Percentiles rank a stretch among this genome's conserved stretches.
These are phyloP conservation scores for Drosophila pseudotalamancana DNA, from an alignment of 2,888 invertebrate species.

Conservation along the genomic window DNA sequence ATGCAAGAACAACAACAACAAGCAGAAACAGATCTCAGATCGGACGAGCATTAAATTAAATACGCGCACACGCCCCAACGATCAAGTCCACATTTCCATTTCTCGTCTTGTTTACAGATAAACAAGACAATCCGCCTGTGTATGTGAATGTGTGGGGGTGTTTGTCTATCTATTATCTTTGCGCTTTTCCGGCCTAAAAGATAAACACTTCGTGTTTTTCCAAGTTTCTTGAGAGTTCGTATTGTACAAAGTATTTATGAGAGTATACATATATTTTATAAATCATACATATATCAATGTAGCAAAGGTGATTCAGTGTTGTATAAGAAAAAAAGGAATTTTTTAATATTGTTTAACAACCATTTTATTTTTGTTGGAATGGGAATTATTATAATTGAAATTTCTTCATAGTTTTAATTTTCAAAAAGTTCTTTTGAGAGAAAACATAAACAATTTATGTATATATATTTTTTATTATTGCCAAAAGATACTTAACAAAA, in stretches of 20 bases:
- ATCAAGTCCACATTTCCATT: slow-evolving; percentile 52
- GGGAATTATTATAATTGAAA: too few relatives aligned
- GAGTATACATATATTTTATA: slow-evolving; percentile 3
- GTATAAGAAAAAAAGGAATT: background rate
- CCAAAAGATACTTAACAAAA: slow-evolving; percentile 3
- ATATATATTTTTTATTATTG: slow-evolving; percentile 2
- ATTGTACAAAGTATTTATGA: background rate
- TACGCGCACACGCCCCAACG: slow-evolving; percentile 68
- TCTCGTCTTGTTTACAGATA: slow-evolving; percentile 43
- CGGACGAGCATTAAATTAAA: slow-evolving; percentile 60
- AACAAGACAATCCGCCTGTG: background rate
- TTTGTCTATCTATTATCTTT: slow-evolving; percentile 56
- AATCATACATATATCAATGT: background rate
- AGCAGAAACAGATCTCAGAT: slow-evolving; percentile 24
- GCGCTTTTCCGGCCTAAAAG: slow-evolving; percentile 66
- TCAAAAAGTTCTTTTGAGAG: too few relatives aligned
- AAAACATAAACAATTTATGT: background rate
- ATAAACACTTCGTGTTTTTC: slow-evolving; percentile 43
- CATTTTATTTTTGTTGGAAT: background rate
- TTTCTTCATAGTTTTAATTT: too few relatives aligned
- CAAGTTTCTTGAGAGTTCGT: background rate
- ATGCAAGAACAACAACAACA: slow-evolving; percentile 7
- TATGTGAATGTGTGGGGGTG: background rate
- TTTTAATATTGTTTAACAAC: background rate
- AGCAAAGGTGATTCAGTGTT: slow-evolving; percentile 13